These are phyloP conservation scores for Drosophila rufa DNA, from an alignment of 1,140 invertebrate species.

Conservation along the genomic window DNA sequence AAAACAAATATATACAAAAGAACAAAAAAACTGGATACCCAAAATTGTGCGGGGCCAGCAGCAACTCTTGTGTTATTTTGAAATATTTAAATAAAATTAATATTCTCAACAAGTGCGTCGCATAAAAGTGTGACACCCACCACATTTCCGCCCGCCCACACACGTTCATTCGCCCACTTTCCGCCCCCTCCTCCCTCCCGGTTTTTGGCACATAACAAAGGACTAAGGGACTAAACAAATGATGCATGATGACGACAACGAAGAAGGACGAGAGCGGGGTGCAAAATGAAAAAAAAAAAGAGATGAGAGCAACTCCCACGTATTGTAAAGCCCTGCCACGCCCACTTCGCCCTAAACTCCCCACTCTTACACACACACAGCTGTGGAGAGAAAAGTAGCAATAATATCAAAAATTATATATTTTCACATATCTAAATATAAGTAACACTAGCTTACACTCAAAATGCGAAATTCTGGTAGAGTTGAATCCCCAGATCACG, in stretches of 20 bases:
- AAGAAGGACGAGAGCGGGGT: constrained; percentile 8
- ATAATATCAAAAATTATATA: not conserved
- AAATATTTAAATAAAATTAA: constrained; percentile 79
- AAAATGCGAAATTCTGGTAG: too few species aligned
- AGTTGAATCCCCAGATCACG: too few species aligned
- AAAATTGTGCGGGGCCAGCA: constrained; percentile 26
- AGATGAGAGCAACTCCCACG: constrained; percentile 49
- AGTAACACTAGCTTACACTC: too few species aligned
- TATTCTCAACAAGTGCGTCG: constrained; percentile 74
- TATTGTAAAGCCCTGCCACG: constrained; percentile 29
- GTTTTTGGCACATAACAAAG: constrained; percentile 71
- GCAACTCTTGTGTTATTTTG: constrained; percentile 53
- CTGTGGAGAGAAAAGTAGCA: not conserved
- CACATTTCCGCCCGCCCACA: constrained; percentile 11
- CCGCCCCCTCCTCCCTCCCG: not conserved
- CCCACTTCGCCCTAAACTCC: constrained; percentile 1
- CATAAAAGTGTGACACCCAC: constrained; percentile 67
- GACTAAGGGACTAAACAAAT: constrained; percentile 77
- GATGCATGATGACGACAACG: constrained; percentile 71
- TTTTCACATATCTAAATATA: not conserved
- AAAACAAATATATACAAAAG: constrained; percentile 15
- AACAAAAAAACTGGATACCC: not conserved
- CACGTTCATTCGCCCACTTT: constrained; percentile 26
- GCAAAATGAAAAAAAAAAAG: constrained; percentile 14
- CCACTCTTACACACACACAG: not conserved